Evolutionary conservation across 2,888 invertebrate genomes (phyloP).

Genomic region (Polydrusus tereticollis): DNA sequence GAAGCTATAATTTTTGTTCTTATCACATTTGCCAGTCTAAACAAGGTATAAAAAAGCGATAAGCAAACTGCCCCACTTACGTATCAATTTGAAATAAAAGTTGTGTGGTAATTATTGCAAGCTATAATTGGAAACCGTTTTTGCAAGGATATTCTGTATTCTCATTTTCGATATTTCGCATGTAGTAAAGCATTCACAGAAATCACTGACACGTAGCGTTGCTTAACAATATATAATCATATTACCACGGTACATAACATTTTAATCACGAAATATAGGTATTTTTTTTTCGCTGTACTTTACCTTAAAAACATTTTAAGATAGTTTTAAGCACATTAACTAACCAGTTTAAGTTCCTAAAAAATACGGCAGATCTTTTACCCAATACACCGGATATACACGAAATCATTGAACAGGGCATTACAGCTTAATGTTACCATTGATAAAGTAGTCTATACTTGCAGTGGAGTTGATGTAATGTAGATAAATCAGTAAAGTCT

Average conservation of each 20-base stretch:
- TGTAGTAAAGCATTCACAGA: conserved; percentile 6
- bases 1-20: neutral
- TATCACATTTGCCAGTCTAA: neutral
- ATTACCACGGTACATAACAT: neutral
- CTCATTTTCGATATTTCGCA: conserved; percentile 14
- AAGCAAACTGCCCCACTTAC: conserved; percentile 16
- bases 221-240: neutral
- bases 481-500: too few species aligned
- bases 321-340: too few species aligned
- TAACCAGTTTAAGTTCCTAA: too few species aligned
- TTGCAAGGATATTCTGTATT: conserved; percentile 19
- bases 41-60: too few species aligned
- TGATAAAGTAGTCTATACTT: too few species aligned
- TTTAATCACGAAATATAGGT: neutral
- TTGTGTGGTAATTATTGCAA: conserved; percentile 31
- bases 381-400: too few species aligned
- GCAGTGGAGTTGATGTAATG: too few species aligned
- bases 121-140: neutral
- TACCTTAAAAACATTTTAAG: neutral
- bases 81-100: conserved; percentile 19
- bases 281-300: too few species aligned
- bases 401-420: too few species aligned
- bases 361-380: too few species aligned
- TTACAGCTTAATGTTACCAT: too few species aligned
- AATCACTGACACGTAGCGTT: conserved; percentile 17